Conservation (phyloP, 2,113 vertebrate genomes). For the Python bivittatus region DNA sequence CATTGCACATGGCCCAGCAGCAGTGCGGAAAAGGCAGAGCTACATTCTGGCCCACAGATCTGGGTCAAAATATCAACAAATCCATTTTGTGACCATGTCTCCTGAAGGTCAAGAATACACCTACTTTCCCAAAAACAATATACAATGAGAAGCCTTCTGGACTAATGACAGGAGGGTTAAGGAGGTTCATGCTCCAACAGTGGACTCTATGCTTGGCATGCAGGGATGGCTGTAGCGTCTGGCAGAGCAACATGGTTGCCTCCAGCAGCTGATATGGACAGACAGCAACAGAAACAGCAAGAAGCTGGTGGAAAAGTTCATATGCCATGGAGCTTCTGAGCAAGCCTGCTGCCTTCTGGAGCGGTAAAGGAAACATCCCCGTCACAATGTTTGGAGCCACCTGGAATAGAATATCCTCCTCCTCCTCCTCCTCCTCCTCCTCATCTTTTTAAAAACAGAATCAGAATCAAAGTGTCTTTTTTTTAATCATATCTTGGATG, state of each 20-base stretch:
- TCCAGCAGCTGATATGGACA: not conserved
- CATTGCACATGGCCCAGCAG: too few relatives aligned
- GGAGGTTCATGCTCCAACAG: not conserved
- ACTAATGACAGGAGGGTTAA: too few relatives aligned
- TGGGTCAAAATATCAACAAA: constrained; percentile 19
- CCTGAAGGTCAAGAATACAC: constrained; percentile 2
- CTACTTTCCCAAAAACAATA: not conserved
- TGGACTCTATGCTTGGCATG: not conserved
- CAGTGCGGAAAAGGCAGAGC: not conserved
- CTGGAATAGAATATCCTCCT: too few relatives aligned
- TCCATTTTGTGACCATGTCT: too few relatives aligned
- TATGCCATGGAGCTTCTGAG: too few relatives aligned
- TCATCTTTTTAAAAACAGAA: not conserved
- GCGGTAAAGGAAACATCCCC: not conserved
- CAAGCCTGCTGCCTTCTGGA: not conserved
- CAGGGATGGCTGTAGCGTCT: not conserved
- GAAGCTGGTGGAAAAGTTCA: not conserved
- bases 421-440: too few relatives aligned
- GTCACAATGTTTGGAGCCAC: not conserved
- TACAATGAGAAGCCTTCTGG: not conserved
- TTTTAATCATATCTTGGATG: not conserved
- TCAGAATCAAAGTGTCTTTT: not conserved
- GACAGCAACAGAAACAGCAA: not conserved
- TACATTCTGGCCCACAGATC: not conserved
- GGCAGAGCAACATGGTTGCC: not conserved